Conservation (phyloP, 2,113 vertebrate genomes). For the Saccopteryx leptura region DNA sequence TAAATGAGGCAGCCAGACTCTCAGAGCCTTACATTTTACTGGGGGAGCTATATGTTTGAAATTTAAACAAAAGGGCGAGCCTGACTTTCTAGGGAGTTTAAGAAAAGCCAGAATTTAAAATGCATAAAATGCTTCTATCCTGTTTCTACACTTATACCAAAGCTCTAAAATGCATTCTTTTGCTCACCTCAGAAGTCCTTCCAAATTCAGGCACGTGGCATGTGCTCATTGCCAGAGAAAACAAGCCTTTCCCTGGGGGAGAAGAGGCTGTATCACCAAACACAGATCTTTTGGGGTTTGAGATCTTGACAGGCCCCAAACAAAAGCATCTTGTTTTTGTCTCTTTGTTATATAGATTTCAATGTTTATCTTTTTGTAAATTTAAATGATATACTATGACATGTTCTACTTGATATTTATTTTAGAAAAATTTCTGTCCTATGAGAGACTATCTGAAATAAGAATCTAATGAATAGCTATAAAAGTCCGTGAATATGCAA, state of each 20-base stretch:
- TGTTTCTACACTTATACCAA: not conserved
- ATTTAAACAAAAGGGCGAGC: slow-evolving; percentile 18
- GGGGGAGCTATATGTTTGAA: slow-evolving; percentile 9
- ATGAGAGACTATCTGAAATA: not conserved
- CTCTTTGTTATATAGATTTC: not conserved
- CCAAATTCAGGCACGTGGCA: not conserved
- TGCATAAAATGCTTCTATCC: not conserved
- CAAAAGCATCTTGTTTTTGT: slow-evolving; percentile 40
- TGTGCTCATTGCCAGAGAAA: slow-evolving; percentile 58
- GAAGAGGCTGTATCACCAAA: slow-evolving; percentile 1
- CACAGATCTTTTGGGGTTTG: slow-evolving; percentile 17
- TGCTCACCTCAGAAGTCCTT: not conserved
- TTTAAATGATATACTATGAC: not conserved
- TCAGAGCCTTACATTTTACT: slow-evolving; percentile 16
- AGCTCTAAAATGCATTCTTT: not conserved
- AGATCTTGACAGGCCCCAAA: slow-evolving; percentile 45
- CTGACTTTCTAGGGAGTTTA: not conserved
- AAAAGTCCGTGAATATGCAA: not conserved
- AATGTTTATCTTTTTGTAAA: not conserved
- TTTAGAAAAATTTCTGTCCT: not conserved
- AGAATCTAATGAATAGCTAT: not conserved
- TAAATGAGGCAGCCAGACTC: slow-evolving; percentile 71
- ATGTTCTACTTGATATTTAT: not conserved
- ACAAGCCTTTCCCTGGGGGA: slow-evolving; percentile 42
- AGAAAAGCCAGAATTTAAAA: slow-evolving; percentile 9